A percentile compares a stretch with the other conserved stretches of the same genome.
These are phyloP conservation scores for Serripes groenlandicus DNA, from an alignment of 2,888 invertebrate genomes.

Conservation along the genomic window DNA sequence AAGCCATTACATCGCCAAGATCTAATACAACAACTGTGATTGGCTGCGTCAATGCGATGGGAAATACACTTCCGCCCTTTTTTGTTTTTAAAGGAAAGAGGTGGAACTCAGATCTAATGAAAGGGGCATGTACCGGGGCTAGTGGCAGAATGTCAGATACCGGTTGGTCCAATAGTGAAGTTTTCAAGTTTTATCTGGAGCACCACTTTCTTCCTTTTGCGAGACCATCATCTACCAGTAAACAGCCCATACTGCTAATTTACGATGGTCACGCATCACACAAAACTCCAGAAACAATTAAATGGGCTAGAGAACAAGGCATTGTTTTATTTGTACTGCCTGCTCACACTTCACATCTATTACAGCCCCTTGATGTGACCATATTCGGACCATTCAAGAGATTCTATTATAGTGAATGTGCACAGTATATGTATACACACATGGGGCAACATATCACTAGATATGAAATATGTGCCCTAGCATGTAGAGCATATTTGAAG, in stretches of 20 bases:
- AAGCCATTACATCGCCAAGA: constrained; percentile 36
- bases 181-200: constrained; percentile 35
- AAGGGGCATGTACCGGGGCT: constrained; percentile 27
- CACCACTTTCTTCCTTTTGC: constrained; percentile 32
- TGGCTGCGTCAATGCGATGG: constrained; percentile 45
- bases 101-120: constrained; percentile 24
- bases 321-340: constrained; percentile 1
- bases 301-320: constrained; percentile 30
- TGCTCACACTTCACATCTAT: constrained; percentile 1
- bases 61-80: constrained; percentile 26
- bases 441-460: constrained; percentile 39
- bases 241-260: constrained; percentile 12
- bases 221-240: neutral
- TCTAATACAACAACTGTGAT: constrained; percentile 39
- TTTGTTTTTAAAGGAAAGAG: constrained; percentile 45
- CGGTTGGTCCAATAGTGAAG: constrained; percentile 35
- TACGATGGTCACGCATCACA: constrained; percentile 39
- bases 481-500: constrained; percentile 32
- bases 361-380: constrained; percentile 41
- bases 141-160: constrained; percentile 27
- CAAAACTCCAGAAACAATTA: constrained; percentile 32
- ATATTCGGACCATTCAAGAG: constrained; percentile 50
- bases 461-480: constrained; percentile 32
- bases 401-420: constrained; percentile 39
- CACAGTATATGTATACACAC: constrained; percentile 25